Percentiles rank a stretch among this genome's conserved stretches.
Conservation (phyloP, 2,888 invertebrate species). For the Pasiphila rectangulata region DNA sequence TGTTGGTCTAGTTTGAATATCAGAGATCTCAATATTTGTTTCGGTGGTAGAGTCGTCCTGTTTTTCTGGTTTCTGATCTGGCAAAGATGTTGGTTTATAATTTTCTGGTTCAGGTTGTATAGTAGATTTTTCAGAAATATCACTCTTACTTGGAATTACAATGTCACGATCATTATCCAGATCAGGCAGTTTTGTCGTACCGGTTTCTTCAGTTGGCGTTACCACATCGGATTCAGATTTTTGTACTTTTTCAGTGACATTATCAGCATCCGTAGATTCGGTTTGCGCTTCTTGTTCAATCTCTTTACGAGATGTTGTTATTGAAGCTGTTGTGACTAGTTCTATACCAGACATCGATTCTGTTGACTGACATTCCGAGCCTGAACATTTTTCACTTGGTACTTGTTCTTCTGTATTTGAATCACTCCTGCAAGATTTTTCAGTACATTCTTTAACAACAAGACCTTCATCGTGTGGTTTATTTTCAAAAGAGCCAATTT, state of each 20-base stretch:
- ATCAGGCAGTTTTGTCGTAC: not conserved
- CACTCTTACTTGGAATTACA: slow-evolving; percentile 2
- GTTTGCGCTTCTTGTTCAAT: slow-evolving; percentile 17
- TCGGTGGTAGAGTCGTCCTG: slow-evolving; percentile 9
- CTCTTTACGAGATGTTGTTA: slow-evolving; percentile 10
- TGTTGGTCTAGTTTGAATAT: slow-evolving; percentile 1
- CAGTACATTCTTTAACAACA: slow-evolving; percentile 45
- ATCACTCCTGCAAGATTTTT: slow-evolving; percentile 52
- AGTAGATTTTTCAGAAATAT: slow-evolving; percentile 3
- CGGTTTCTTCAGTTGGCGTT: slow-evolving; percentile 3
- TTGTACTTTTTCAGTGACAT: slow-evolving; percentile 25
- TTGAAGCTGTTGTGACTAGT: slow-evolving; percentile 3
- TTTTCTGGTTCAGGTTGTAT: slow-evolving; percentile 22
- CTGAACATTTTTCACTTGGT: slow-evolving; percentile 45
- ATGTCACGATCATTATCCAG: slow-evolving; percentile 7
- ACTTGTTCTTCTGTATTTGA: slow-evolving; percentile 33
- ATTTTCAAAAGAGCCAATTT: slow-evolving; percentile 1
- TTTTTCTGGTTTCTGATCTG: slow-evolving; percentile 8
- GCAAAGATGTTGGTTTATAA: slow-evolving; percentile 3
- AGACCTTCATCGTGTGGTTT: slow-evolving; percentile 28
- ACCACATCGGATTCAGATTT: slow-evolving; percentile 21
- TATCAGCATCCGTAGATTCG: not conserved
- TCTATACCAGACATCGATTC: slow-evolving; percentile 12
- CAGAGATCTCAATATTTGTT: slow-evolving; percentile 4
- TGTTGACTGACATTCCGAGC: slow-evolving; percentile 38